Conservation (phyloP, 2,797 vertebrate species). For the Propithecus perrieri region DNA sequence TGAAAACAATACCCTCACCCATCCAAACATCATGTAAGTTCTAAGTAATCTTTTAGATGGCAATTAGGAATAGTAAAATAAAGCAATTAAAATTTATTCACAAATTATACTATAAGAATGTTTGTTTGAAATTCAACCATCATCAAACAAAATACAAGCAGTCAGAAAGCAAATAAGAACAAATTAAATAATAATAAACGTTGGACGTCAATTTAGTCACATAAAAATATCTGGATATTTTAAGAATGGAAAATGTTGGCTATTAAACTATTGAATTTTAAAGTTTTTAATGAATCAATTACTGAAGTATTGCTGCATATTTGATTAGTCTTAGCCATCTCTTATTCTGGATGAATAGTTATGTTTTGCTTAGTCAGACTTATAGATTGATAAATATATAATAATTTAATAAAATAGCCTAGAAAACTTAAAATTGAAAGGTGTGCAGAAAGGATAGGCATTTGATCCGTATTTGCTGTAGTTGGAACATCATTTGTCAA, state of each 20-base stretch:
- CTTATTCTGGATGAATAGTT: not conserved
- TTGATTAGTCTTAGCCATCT: not conserved
- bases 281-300: slow-evolving; percentile 1
- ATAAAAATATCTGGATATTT: not conserved
- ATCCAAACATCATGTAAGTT: not conserved
- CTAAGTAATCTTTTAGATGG: not conserved
- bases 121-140: slow-evolving; percentile 25
- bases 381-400: not conserved
- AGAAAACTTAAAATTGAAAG: not conserved
- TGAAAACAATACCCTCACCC: not conserved
- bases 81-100: not conserved
- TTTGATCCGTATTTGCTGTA: not conserved
- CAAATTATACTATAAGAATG: not conserved
- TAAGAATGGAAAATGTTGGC: not conserved
- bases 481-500: not conserved
- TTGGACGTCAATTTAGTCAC: not conserved
- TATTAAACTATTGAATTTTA: not conserved
- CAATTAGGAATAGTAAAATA: not conserved
- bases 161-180: not conserved
- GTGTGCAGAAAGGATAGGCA: not conserved
- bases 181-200: not conserved
- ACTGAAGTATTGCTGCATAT: not conserved
- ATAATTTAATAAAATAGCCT: not conserved
- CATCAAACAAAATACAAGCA: not conserved
- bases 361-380: not conserved